Base-by-base conservation (phyloP, 2,797 vertebrate genomes). In the Pseudomugil gertrudae region DNA sequence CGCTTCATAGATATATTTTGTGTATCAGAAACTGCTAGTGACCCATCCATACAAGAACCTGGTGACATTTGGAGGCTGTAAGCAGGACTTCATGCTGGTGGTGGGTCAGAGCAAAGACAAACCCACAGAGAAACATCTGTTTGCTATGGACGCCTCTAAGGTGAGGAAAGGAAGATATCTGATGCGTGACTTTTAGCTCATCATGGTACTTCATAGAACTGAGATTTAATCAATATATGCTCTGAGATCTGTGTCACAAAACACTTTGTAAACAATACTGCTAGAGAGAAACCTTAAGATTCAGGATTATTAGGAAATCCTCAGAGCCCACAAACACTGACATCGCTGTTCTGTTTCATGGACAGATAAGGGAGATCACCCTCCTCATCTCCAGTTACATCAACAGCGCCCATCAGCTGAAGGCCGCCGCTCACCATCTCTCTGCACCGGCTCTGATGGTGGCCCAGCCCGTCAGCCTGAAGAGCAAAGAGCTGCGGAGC, bases 21-120 rank as follows among this genome's bases (percentile, higher is more conserved):
- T n/a, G 32, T 69, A 6, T 50, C 76, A 98, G 97, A 95, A 94
- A 77, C 86, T 93, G 67, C 91, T 96, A 85, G 85, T 93, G 76
- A 96, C 95, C 19, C 95, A 96, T 66, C 60, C 88, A 9, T 95
- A 97, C 67, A 98, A 94, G 88, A 95, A 85, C 76, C 88, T 99
- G 85, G 92, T 97, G 92, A 97, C 95, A 7, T 99, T 99, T 0
- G 98, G 98, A 84, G 96, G 96, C 74, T 96, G 94, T 85, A 94
- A 93, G 74, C 95, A 98, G 81, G 95, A 97, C 80, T 97, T 99
- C 83, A 98, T 98, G 96, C 85, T 99, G 87, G 95, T 97, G 66
- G 93, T 96, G 85, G 80, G 85, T 45, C 90, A 90, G 72, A 86
- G 72, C 85, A 97, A 95, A 89, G 95, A 98, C 61, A 96, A 93